These are phyloP conservation scores for Meriones psammophilus DNA, from an alignment of 2,797 vertebrate species.

Conservation along the genomic window DNA sequence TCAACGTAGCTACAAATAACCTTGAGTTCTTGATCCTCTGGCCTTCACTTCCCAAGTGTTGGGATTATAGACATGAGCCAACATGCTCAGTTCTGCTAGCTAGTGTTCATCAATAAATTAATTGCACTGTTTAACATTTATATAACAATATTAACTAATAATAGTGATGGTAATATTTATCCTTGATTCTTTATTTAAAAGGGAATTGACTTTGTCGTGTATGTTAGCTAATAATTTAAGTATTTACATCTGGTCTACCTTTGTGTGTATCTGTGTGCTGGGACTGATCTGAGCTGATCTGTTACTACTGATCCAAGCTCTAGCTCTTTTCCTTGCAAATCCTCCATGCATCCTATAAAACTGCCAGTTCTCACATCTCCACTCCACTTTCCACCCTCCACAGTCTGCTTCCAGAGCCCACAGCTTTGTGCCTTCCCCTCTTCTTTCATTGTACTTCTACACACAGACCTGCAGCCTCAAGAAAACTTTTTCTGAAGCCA, in stretches of 20 bases:
- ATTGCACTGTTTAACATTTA: neutral
- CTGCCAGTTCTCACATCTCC: neutral
- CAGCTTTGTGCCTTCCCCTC: neutral
- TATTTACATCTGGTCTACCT: neutral
- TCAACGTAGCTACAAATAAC: neutral
- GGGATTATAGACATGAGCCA: neutral
- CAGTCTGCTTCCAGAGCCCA: neutral
- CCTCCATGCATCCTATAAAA: neutral
- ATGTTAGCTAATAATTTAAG: neutral
- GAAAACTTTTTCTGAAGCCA: neutral
- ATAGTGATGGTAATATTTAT: neutral
- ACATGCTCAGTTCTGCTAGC: neutral
- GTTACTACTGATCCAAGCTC: neutral
- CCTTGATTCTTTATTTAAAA: constrained; percentile 4
- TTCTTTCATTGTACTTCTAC: neutral
- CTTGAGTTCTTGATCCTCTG: neutral
- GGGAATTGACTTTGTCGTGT: neutral
- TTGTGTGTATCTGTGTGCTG: neutral
- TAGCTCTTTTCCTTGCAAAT: neutral
- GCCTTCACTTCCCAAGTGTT: too few relatives aligned
- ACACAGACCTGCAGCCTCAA: neutral
- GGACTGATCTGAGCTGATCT: neutral
- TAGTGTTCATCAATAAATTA: neutral
- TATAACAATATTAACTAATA: neutral
- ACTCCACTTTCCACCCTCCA: accelerated